phyloP scores from a whole-genome alignment of 2,113 vertebrate species.

The Corydoras maculifer region DNA sequence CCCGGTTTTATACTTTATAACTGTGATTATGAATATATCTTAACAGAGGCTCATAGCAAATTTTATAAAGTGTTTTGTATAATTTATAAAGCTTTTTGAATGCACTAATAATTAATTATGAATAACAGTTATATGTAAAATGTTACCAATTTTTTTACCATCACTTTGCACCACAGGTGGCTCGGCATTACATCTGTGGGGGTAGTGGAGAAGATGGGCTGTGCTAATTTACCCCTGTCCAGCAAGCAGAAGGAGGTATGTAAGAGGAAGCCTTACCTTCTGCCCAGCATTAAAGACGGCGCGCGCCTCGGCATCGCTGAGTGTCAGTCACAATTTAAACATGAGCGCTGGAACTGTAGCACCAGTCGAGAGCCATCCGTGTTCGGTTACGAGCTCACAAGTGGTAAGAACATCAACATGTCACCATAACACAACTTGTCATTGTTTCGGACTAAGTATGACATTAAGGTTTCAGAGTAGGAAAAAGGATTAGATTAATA shows the following conservation, averaged over 20 bases:
- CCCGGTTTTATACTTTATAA: too few species aligned
- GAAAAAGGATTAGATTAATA: too few species aligned
- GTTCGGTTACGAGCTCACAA: conserved; percentile 76
- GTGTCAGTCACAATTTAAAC: conserved; percentile 84
- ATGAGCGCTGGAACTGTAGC: conserved; percentile 90
- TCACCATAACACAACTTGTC: background rate
- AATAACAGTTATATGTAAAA: too few species aligned
- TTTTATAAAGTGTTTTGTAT: too few species aligned
- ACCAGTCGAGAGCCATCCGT: conserved; percentile 53
- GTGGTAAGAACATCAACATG: conserved; percentile 69
- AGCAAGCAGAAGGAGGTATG: conserved; percentile 80
- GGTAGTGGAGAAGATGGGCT: conserved; percentile 71
- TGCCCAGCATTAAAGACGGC: conserved; percentile 80
- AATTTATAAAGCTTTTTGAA: too few species aligned
- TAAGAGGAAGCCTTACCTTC: conserved; percentile 75
- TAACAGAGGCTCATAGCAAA: too few species aligned
- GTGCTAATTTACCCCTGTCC: conserved; percentile 69
- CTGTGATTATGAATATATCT: too few species aligned
- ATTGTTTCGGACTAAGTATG: background rate
- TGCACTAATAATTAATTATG: too few species aligned
- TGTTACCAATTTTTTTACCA: background rate
- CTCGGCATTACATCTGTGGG: conserved; percentile 76
- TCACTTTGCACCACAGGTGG: conserved; percentile 69
- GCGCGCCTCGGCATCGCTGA: conserved; percentile 80
- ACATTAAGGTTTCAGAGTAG: too few species aligned